Evolutionary conservation across 2,797 vertebrate genomes (phyloP).

Genomic region (Bradypus variegatus): DNA sequence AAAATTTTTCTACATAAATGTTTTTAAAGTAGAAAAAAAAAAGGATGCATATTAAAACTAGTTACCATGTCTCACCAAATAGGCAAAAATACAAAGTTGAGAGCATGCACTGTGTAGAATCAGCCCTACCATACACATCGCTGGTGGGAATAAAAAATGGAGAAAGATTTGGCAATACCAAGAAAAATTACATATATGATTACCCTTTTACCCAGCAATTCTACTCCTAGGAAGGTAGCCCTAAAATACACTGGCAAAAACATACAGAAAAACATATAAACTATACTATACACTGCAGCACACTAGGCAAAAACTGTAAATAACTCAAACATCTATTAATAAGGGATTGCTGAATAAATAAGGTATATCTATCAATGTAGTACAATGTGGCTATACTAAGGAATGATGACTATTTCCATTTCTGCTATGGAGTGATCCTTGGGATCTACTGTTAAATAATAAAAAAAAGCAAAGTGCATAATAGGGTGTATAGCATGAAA

Average conservation of each 20-base stretch:
- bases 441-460: neutral
- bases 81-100: neutral
- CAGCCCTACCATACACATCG: neutral
- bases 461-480: neutral
- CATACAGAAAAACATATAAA: neutral
- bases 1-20: slow-evolving; percentile 9
- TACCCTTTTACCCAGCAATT: neutral
- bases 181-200: neutral
- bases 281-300: neutral
- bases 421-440: neutral
- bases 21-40: slow-evolving; percentile 34
- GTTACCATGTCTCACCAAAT: neutral
- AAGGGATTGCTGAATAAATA: neutral
- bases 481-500: neutral
- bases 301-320: neutral
- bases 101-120: neutral
- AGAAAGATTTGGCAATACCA: neutral
- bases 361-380: neutral
- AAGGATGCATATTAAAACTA: neutral
- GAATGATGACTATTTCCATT: neutral
- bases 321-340: neutral
- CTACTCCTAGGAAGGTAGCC: neutral
- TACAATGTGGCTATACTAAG: neutral
- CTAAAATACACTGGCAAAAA: slow-evolving; percentile 23
- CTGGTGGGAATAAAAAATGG: neutral